phyloP scores from a whole-genome alignment of 2,797 vertebrate genomes.

The Menidia menidia region DNA sequence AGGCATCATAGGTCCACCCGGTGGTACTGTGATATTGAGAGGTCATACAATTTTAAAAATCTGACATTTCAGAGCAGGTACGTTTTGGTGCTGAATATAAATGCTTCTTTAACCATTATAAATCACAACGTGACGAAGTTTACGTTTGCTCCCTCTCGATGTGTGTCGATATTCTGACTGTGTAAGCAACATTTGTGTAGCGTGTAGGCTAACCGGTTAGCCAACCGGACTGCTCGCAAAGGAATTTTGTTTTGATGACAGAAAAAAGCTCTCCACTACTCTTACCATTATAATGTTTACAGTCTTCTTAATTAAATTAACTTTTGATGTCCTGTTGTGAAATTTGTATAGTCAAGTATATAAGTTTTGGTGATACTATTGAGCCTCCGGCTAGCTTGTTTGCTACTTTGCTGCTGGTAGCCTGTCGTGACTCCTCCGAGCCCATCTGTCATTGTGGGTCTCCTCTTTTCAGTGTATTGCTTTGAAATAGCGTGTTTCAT shows the following conservation, averaged over 20 bases:
- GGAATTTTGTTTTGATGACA: constrained; percentile 15
- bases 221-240: constrained; percentile 1
- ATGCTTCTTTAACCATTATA: neutral
- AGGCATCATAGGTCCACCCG: constrained; percentile 45
- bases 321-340: neutral
- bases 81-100: neutral
- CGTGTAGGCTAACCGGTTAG: constrained; percentile 35
- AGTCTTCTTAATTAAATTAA: rapidly evolving
- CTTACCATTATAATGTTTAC: rapidly evolving
- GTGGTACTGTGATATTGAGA: constrained; percentile 72
- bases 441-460: constrained; percentile 24
- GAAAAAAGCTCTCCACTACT: too few relatives aligned
- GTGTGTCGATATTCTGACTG: neutral
- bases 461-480: constrained; percentile 2
- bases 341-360: neutral
- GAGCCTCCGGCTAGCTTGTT: constrained; percentile 19
- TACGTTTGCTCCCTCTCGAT: rapidly evolving
- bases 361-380: neutral
- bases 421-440: constrained; percentile 49
- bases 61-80: constrained; percentile 44
- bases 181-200: constrained; percentile 38
- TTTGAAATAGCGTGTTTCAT: neutral
- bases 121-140: neutral
- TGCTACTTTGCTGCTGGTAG: constrained; percentile 21
- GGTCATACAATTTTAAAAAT: constrained; percentile 65